phyloP scores from a whole-genome alignment of 2,113 vertebrate genomes.

The Caracal caracal region DNA sequence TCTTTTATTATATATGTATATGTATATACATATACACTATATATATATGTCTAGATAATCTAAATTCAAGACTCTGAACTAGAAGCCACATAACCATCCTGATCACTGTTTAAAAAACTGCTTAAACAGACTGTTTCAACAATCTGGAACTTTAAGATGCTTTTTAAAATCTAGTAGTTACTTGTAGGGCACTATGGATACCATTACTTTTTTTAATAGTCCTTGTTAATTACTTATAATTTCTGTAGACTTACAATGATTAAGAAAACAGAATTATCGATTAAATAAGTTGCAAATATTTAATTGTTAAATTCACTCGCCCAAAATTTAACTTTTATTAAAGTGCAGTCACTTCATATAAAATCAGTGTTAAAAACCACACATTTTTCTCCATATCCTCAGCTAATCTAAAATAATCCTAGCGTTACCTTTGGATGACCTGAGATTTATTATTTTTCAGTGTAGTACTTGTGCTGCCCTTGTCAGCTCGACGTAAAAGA shows the following conservation, averaged over 20 bases:
- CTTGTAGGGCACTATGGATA: background rate
- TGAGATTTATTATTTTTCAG: constrained; percentile 32
- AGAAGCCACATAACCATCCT: background rate
- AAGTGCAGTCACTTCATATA: background rate
- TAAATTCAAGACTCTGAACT: background rate
- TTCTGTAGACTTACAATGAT: background rate
- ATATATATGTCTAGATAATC: background rate
- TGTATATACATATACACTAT: too few species aligned
- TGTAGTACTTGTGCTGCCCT: background rate
- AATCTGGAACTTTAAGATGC: background rate
- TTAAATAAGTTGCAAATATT: background rate
- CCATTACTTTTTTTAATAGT: background rate
- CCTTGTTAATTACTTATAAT: background rate
- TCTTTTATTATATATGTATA: too few species aligned
- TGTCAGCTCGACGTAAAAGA: background rate
- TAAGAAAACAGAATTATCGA: background rate
- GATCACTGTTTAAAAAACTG: background rate
- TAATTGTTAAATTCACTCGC: constrained; percentile 21
- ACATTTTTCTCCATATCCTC: background rate
- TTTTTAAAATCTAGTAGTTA: background rate
- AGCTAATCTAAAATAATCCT: constrained; percentile 1
- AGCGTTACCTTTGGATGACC: constrained; percentile 54
- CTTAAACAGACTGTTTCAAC: background rate
- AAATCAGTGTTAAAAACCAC: constrained; percentile 23
- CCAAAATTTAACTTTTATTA: constrained; percentile 36